phyloP scores from a whole-genome alignment of 2,888 invertebrate species.

The Macropis europaea region DNA sequence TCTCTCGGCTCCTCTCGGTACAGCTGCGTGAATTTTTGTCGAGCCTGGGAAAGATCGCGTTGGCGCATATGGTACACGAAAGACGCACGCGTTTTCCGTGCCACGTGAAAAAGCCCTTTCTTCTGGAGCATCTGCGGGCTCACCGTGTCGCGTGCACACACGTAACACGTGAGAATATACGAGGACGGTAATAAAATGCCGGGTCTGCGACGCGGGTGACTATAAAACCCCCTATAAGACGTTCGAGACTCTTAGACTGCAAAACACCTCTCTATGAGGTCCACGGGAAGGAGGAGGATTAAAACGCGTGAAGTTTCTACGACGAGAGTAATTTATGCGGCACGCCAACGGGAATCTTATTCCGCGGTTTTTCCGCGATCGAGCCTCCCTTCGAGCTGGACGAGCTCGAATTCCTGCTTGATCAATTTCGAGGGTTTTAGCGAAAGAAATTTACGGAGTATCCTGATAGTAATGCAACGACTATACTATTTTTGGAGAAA shows the following conservation, averaged over 20 bases:
- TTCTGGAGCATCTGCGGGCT: constrained; percentile 42
- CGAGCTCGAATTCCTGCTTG: too few relatives aligned
- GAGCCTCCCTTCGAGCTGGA: background rate
- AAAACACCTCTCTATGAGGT: constrained; percentile 39
- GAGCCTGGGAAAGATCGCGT: constrained; percentile 65
- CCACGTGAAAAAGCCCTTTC: constrained; percentile 27
- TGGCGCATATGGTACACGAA: constrained; percentile 26
- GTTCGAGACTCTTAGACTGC: constrained; percentile 15
- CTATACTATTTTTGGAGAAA: too few relatives aligned
- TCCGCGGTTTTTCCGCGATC: background rate
- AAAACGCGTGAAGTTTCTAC: constrained; percentile 9
- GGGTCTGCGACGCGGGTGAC: constrained; percentile 47
- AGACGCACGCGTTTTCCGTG: constrained; percentile 46
- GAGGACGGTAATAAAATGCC: constrained; percentile 49
- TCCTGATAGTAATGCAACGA: too few relatives aligned
- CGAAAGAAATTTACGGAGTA: constrained; percentile 4
- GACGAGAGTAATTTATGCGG: constrained; percentile 19
- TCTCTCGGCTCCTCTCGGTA: constrained; percentile 11
- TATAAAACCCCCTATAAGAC: constrained; percentile 46
- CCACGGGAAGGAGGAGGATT: constrained; percentile 5
- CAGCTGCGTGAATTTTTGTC: constrained; percentile 67
- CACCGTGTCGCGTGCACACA: constrained; percentile 31
- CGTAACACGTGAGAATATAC: constrained; percentile 47
- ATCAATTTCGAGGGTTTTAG: background rate
- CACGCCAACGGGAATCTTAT: background rate